Evolutionary conservation across 2,888 invertebrate genomes (phyloP).

Genomic region (Diarsia dahlii): DNA sequence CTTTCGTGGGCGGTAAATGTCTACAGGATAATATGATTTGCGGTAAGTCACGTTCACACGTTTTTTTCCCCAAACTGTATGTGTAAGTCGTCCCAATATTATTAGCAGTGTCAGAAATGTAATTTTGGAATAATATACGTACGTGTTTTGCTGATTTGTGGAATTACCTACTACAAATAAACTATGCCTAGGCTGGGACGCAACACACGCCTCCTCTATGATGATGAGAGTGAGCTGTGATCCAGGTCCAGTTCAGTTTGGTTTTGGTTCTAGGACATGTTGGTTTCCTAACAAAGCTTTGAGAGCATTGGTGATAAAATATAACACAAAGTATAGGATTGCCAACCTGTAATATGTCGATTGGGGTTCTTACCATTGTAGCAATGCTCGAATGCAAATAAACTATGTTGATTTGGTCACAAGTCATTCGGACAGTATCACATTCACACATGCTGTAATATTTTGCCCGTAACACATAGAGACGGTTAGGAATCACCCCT

Average conservation of each 20-base stretch:
- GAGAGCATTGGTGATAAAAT: background rate
- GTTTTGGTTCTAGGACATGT: background rate
- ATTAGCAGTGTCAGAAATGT: conserved; percentile 7
- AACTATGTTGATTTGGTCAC: conserved; percentile 7
- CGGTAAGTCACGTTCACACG: conserved; percentile 20
- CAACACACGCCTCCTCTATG: background rate
- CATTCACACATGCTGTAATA: background rate
- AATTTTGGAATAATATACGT: background rate
- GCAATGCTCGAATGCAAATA: conserved; percentile 1
- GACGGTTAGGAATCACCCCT: conserved; percentile 72
- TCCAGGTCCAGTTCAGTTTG: background rate
- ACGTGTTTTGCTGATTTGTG: background rate
- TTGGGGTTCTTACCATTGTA: too few relatives aligned
- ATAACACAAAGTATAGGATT: background rate
- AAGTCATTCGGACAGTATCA: background rate
- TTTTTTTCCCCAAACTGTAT: background rate
- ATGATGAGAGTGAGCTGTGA: background rate
- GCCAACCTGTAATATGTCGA: too few relatives aligned
- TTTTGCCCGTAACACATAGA: conserved; percentile 47
- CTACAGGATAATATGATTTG: conserved; percentile 30
- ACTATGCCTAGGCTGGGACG: background rate
- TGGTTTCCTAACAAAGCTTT: background rate
- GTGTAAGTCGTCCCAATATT: background rate
- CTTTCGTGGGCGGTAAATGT: background rate
- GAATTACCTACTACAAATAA: background rate